A percentile compares a stretch with the other conserved stretches of the same genome.
phyloP scores from a whole-genome alignment of 2,797 vertebrate species.

The Pipistrellus kuhlii region DNA sequence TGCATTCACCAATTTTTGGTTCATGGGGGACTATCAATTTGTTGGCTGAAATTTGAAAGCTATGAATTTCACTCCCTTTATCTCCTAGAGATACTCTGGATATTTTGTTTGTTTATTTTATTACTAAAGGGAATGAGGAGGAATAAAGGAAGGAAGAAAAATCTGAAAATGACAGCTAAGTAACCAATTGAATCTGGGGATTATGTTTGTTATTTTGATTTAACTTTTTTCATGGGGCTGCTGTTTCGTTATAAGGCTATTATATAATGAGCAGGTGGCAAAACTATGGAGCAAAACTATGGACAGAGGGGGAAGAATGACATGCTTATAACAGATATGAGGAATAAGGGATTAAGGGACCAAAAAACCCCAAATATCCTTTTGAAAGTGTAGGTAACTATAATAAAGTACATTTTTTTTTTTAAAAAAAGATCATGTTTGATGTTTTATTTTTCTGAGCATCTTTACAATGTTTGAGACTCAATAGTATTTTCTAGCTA shows the following conservation, averaged over 20 bases:
- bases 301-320: not conserved
- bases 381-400: not conserved
- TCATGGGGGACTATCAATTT: not conserved
- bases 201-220: not conserved
- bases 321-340: not conserved
- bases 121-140: not conserved
- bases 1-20: not conserved
- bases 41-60: slow-evolving; percentile 46
- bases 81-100: not conserved
- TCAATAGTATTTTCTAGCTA: not conserved
- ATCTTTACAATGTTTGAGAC: not conserved
- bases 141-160: slow-evolving; percentile 24
- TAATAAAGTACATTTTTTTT: not conserved
- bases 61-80: slow-evolving; percentile 22
- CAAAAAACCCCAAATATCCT: not conserved
- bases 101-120: not conserved
- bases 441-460: not conserved
- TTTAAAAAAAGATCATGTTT: not conserved
- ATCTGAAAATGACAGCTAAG: slow-evolving; percentile 33
- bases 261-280: not conserved
- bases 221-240: not conserved
- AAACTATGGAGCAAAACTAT: too few relatives aligned
- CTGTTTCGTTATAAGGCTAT: not conserved
- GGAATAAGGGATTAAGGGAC: not conserved
- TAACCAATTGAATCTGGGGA: not conserved